Percentiles rank a stretch among this genome's conserved stretches.
These are phyloP conservation scores for Blennius ocellaris DNA, from an alignment of 2,113 vertebrate genomes.

Conservation along the genomic window DNA sequence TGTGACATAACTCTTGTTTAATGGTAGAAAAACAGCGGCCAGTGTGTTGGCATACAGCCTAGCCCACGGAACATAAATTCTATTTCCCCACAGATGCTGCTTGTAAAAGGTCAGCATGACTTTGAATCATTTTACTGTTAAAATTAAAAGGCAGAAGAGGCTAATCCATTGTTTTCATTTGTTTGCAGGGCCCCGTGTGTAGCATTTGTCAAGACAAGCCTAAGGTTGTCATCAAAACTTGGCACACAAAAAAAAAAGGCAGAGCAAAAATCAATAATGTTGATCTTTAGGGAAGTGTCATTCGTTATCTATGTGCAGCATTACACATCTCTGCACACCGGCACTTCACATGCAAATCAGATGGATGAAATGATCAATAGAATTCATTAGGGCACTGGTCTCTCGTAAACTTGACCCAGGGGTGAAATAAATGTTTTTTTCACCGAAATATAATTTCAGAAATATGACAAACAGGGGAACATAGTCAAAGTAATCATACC, in stretches of 20 bases:
- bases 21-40: conserved; percentile 80
- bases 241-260: not conserved
- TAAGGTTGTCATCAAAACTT: conserved; percentile 48
- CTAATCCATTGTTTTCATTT: conserved; percentile 66
- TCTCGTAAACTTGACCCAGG: conserved; percentile 51
- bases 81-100: conserved; percentile 69
- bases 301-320: conserved; percentile 53
- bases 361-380: conserved; percentile 52
- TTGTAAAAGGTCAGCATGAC: conserved; percentile 82
- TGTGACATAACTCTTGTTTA: conserved; percentile 82
- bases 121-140: conserved; percentile 75
- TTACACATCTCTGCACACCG: conserved; percentile 22
- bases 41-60: conserved; percentile 72
- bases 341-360: conserved; percentile 63
- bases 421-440: conserved; percentile 45
- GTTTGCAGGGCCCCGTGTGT: conserved; percentile 36
- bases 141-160: conserved; percentile 68
- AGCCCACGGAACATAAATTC: conserved; percentile 73
- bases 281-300: conserved; percentile 46
- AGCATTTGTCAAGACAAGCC: conserved; percentile 56
- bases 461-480: conserved; percentile 28
- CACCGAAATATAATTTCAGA: conserved; percentile 41
- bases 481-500: conserved; percentile 22
- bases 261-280: conserved; percentile 39
- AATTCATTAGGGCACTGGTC: conserved; percentile 56